Percentiles rank a stretch among this genome's conserved stretches.
Evolutionary conservation across 2,888 invertebrate species (phyloP).

Genomic region (Hylaea fasciaria): DNA sequence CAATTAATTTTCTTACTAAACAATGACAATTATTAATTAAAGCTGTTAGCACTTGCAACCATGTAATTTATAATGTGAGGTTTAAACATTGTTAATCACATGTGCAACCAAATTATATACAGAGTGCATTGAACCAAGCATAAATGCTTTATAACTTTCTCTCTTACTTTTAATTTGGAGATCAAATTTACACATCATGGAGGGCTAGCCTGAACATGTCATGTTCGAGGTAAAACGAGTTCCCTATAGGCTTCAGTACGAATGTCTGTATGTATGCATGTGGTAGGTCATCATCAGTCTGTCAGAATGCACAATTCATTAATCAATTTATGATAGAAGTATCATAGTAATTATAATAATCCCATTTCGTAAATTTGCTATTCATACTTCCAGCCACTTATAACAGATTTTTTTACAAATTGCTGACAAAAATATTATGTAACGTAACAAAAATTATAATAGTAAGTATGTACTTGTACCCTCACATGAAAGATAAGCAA

Average conservation of each 20-base stretch:
- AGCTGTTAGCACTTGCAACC: too few relatives aligned
- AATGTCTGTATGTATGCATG: constrained; percentile 97
- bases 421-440: not conserved
- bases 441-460: too few relatives aligned
- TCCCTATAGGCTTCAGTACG: constrained; percentile 94
- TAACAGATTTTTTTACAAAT: not conserved
- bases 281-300: constrained; percentile 98
- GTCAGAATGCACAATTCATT: constrained; percentile 69
- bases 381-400: too few relatives aligned
- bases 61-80: too few relatives aligned
- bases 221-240: constrained; percentile 96
- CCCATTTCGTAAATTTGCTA: too few relatives aligned
- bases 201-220: constrained; percentile 97
- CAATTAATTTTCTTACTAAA: too few relatives aligned
- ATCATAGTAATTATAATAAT: not conserved
- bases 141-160: constrained; percentile 41
- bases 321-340: constrained; percentile 16
- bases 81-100: not conserved
- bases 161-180: constrained; percentile 60
- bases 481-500: too few relatives aligned
- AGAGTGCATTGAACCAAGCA: constrained; percentile 45
- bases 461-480: too few relatives aligned
- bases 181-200: constrained; percentile 86
- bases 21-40: too few relatives aligned
- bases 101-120: constrained; percentile 32